A percentile compares a stretch with the other conserved stretches of the same genome.
Evolutionary conservation across 2,113 vertebrate species (phyloP).

Genomic region (Bagarius yarrelli): DNA sequence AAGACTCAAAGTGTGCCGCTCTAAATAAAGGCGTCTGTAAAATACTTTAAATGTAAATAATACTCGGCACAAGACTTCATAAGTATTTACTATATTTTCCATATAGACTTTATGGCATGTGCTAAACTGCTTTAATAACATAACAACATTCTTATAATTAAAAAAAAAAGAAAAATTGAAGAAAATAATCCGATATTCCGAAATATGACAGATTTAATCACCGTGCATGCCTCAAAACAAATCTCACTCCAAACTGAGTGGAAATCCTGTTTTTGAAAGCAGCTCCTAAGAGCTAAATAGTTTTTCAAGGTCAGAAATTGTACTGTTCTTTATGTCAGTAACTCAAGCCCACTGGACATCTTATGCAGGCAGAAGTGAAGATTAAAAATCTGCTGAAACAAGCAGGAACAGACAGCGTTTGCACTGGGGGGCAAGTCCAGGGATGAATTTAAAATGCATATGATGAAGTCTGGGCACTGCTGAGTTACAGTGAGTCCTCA

Average conservation of each 20-base stretch:
- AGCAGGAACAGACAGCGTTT: background rate
- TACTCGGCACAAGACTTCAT: too few species aligned
- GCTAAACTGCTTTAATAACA: too few species aligned
- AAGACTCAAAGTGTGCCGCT: too few species aligned
- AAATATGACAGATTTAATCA: background rate
- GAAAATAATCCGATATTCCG: too few species aligned
- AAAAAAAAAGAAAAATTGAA: too few species aligned
- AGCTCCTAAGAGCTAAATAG: background rate
- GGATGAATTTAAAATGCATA: background rate
- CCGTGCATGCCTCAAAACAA: background rate
- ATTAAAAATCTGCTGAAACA: background rate
- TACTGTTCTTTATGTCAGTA: background rate
- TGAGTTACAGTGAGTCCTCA: background rate
- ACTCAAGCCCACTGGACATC: conserved; percentile 8
- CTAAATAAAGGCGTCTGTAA: too few species aligned
- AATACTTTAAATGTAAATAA: too few species aligned
- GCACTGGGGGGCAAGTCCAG: background rate
- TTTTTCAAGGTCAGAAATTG: conserved; percentile 11
- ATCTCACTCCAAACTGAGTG: background rate
- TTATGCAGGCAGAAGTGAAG: background rate
- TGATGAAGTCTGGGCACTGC: background rate
- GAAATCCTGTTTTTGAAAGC: background rate
- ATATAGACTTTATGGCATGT: too few species aligned
- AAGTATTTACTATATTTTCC: too few species aligned
- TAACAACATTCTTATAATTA: too few species aligned